Evolutionary conservation across 2,113 vertebrate species (phyloP), one percentile per base, ranked within the genome.

Genomic region (Willisornis vidua): DNA sequence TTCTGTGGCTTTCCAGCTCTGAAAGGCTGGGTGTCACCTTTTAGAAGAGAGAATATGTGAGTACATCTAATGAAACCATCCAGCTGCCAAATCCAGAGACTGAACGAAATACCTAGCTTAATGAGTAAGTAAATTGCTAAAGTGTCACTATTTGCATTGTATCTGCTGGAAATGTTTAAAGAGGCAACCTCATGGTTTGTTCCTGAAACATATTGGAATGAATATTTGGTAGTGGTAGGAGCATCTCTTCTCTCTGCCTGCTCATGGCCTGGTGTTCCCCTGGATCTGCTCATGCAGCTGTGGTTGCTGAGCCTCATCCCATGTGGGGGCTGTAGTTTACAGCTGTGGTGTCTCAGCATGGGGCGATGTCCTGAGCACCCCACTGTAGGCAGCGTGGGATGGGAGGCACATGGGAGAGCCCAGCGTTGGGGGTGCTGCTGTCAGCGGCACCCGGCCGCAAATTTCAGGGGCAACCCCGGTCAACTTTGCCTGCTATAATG

Each of bases 301-400:
- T 1, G 2, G 2, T 3, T 23, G 6, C 49, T 8, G 35, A 63
- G n/a, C 43, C 49, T 18, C 9, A 22, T 3, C 17, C 1, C 6
- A 0, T 0, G 0, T 1, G 11, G 7, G 28, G 57, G 39, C 19
- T 18, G 52, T 13, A 18, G 10, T 5, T 15, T 6, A 9, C 51
- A 46, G 61, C 52, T 17, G 15, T 3, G 19, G 19, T 16, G 4
- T 52, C 25, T 23, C 48, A 0, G 26, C 0, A 2, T 7, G 5
- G 28, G 20, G 33, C 4, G 19, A 16, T 12, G 22, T 7, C 3
- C 1, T 0, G 24, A 25, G 62, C 35, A 8, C 35, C 67, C 83
- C 1, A 1, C 9, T 1, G 1, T 1, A 2, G 7, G 15, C 10
- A 55, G 3, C 14, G 0, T 0, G 2, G 43, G 33, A 4, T 13